Conservation (phyloP, 2,888 invertebrate species). For the Diarsia dahlii region DNA sequence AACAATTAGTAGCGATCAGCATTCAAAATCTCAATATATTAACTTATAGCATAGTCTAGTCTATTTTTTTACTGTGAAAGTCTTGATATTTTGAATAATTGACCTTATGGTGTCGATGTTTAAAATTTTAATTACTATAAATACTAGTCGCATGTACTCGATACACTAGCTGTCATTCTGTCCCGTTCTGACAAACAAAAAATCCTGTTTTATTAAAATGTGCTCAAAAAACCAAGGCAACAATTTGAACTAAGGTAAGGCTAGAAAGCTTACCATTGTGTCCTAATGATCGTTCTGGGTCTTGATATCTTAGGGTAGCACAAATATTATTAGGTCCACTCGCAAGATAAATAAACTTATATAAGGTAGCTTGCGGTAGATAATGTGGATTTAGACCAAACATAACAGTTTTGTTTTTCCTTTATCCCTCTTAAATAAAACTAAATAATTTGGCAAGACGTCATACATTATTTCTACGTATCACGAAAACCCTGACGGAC, state of each 20-base stretch:
- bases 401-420: not conserved
- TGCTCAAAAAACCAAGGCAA: not conserved
- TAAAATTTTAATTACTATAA: no score
- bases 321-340: slow-evolving; percentile 15
- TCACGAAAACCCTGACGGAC: not conserved
- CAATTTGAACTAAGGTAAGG: not conserved
- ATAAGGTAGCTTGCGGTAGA: not conserved
- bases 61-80: no score
- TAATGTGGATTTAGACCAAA: not conserved
- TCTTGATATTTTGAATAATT: no score
- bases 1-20: no score
- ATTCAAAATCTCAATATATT: no score
- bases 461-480: not conserved
- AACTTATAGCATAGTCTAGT: no score
- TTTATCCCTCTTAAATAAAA: not conserved
- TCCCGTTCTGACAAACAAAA: no score
- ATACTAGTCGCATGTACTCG: no score
- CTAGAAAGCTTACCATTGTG: not conserved
- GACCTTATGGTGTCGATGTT: no score
- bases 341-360: not conserved
- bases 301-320: not conserved
- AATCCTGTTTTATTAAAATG: no score
- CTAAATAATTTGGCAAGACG: not conserved
- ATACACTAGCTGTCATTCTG: no score
- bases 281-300: not conserved